Conservation (phyloP, 2,888 invertebrate species). For the Caenorhabditis virilis region DNA sequence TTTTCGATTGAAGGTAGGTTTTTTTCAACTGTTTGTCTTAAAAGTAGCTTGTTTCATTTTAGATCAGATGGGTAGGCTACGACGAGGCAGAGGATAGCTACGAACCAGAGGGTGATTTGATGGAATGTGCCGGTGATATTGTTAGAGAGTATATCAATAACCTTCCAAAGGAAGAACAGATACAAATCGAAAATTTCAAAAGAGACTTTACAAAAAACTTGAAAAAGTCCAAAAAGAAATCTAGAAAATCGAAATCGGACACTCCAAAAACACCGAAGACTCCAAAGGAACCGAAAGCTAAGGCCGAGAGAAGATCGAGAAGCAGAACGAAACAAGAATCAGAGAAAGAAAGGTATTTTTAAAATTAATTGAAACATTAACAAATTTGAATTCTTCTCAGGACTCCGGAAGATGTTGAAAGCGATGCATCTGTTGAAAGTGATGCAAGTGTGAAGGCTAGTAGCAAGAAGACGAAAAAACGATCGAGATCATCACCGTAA, state of each 20-base stretch:
- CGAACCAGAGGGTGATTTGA: conserved; percentile 53
- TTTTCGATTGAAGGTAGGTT: conserved; percentile 8
- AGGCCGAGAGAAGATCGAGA: not conserved
- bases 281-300: not conserved
- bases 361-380: not conserved
- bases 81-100: conserved; percentile 47
- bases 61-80: conserved; percentile 54
- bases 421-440: not conserved
- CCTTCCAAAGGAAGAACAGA: no score
- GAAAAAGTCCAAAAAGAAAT: conserved; percentile 3
- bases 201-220: not conserved
- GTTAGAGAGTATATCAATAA: conserved; percentile 20
- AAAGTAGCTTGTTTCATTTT: conserved; percentile 1
- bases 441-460: not conserved
- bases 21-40: not conserved
- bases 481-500: no score
- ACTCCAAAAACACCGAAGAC: not conserved
- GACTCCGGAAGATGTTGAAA: not conserved
- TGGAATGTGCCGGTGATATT: conserved; percentile 16
- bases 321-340: not conserved
- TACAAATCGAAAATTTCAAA: no score
- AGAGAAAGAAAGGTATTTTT: not conserved
- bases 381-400: not conserved
- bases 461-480: not conserved
- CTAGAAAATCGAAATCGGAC: not conserved